A percentile compares a stretch with the other conserved stretches of the same genome.
These are phyloP conservation scores for Lithophane semibrunnea DNA, from an alignment of 2,888 invertebrate genomes.

Conservation along the genomic window DNA sequence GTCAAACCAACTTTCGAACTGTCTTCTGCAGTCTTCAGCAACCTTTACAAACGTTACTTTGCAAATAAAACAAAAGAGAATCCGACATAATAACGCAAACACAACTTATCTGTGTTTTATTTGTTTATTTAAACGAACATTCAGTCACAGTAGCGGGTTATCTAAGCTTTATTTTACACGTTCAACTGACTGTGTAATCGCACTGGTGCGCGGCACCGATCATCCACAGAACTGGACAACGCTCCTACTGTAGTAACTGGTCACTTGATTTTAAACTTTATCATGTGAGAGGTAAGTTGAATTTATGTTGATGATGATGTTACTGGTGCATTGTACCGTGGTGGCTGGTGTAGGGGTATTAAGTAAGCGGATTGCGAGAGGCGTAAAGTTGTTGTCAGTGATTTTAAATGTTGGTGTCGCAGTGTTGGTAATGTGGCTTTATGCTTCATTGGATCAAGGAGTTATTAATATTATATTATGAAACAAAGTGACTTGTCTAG, in stretches of 20 bases:
- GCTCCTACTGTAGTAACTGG: conserved; percentile 47
- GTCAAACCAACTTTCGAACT: neutral
- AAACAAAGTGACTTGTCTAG: neutral
- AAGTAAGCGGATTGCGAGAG: conserved; percentile 54
- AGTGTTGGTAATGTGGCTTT: neutral
- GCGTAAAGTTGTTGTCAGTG: conserved; percentile 10
- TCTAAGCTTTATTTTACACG: conserved; percentile 71
- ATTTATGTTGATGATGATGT: conserved; percentile 21
- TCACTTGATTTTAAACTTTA: conserved; percentile 41
- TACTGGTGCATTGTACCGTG: conserved; percentile 55
- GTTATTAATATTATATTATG: neutral
- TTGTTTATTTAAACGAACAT: neutral
- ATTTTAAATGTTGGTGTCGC: neutral
- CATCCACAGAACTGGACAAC: conserved; percentile 66
- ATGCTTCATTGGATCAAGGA: conserved; percentile 4
- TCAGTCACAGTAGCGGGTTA: conserved; percentile 7
- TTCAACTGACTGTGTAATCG: conserved; percentile 77
- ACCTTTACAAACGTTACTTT: neutral
- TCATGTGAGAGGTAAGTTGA: neutral
- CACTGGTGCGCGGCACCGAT: conserved; percentile 71
- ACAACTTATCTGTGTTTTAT: neutral
- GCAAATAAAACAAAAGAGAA: neutral
- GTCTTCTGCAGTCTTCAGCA: neutral
- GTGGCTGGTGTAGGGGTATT: conserved; percentile 53
- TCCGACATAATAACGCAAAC: neutral